Conservation (phyloP, 2,113 vertebrate genomes). For the Lanius ludovicianus region DNA sequence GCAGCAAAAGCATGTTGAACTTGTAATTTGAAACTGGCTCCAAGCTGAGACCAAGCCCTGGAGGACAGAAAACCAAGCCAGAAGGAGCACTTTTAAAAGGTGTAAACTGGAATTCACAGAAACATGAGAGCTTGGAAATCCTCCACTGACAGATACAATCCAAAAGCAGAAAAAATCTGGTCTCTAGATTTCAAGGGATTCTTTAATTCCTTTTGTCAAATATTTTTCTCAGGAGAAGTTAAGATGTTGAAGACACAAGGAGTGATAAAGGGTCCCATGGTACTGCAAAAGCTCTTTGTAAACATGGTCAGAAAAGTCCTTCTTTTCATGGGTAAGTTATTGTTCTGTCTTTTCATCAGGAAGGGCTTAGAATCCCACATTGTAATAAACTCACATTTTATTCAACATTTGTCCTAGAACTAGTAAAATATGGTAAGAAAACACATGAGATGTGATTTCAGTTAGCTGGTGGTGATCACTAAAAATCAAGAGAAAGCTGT, state of each 20-base stretch:
- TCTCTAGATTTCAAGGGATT: conserved; percentile 20
- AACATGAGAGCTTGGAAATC: conserved; percentile 19
- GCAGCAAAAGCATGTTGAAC: conserved; percentile 53
- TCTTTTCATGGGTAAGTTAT: conserved; percentile 47
- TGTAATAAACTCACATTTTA: background rate
- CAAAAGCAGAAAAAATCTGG: background rate
- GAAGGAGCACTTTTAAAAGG: conserved; percentile 8
- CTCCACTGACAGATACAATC: background rate
- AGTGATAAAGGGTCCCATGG: conserved; percentile 2
- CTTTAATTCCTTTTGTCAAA: background rate
- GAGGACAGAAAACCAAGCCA: conserved; percentile 20
- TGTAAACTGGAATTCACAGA: conserved; percentile 54
- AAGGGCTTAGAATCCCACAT: background rate
- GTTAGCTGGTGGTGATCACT: background rate
- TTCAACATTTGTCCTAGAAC: background rate
- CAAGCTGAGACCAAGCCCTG: conserved; percentile 10
- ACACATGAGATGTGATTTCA: background rate
- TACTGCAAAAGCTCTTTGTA: conserved; percentile 14
- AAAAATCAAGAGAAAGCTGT: background rate
- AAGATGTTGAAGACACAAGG: conserved; percentile 21
- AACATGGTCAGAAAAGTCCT: conserved; percentile 4
- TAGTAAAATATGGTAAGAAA: background rate
- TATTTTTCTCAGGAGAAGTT: conserved; percentile 63
- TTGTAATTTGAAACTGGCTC: conserved; percentile 39
- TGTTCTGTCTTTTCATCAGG: conserved; percentile 3